Evolutionary conservation across 2,797 vertebrate species (phyloP).

Genomic region (Paguma larvata): DNA sequence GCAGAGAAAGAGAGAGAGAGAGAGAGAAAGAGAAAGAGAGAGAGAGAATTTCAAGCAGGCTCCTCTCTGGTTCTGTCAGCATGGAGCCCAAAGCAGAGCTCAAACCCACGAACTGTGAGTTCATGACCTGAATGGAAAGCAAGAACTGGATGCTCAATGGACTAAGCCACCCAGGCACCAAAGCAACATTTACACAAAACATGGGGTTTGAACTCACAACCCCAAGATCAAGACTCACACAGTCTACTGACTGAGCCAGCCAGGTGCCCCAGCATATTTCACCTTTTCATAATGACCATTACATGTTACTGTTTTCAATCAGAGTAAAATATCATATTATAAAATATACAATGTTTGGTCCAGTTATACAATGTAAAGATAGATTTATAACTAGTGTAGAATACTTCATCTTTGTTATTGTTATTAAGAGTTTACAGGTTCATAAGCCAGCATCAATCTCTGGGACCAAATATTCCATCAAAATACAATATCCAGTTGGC

Average conservation of each 20-base stretch:
- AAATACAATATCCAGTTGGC: background rate
- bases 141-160: too few species aligned
- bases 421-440: background rate
- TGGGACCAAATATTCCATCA: conserved; percentile 6
- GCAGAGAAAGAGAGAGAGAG: too few species aligned
- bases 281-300: conserved; percentile 44
- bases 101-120: too few species aligned
- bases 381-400: conserved; percentile 41
- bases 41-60: too few species aligned
- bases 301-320: background rate
- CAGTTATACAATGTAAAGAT: background rate
- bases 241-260: background rate
- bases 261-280: background rate
- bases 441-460: conserved; percentile 52
- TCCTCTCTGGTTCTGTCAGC: too few species aligned
- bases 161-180: too few species aligned
- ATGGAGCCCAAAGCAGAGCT: too few species aligned
- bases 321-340: background rate
- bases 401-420: conserved; percentile 51
- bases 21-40: too few species aligned
- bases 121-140: too few species aligned
- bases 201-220: background rate
- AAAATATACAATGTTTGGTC: background rate
- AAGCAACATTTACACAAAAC: background rate
- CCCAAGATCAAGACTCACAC: background rate